Evolutionary conservation across 1,140 invertebrate species (phyloP).

Genomic region (Atta colombica): DNA sequence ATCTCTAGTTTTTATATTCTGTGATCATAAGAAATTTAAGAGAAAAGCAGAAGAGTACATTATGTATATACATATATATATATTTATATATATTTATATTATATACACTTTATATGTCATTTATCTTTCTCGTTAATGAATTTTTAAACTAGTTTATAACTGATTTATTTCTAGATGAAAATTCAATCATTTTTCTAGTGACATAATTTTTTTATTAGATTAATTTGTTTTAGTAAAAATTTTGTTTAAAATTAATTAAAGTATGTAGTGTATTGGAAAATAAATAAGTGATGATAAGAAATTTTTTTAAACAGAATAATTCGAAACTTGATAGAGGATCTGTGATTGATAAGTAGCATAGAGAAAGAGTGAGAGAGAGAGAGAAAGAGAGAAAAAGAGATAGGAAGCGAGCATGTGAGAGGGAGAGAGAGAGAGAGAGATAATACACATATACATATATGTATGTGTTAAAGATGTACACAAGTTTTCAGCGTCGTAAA

Average conservation of each 20-base stretch:
- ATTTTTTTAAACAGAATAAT: not conserved
- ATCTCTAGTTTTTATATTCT: conserved; percentile 75
- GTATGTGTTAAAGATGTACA: conserved; percentile 13
- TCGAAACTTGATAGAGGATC: not conserved
- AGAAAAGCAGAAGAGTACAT: conserved; percentile 25
- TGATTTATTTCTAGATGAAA: not conserved
- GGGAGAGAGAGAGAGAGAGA: not conserved
- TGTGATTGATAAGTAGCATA: conserved; percentile 8
- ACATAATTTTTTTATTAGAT: not conserved
- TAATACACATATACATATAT: conserved; percentile 9
- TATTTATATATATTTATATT: not conserved
- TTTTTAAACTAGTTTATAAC: not conserved
- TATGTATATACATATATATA: not conserved
- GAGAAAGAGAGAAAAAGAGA: not conserved
- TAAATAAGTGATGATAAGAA: not conserved
- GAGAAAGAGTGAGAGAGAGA: not conserved
- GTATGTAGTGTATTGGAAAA: not conserved
- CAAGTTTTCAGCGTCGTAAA: conserved; percentile 2
- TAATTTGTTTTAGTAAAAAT: conserved; percentile 11
- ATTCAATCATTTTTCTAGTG: not conserved
- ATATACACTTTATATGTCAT: not conserved
- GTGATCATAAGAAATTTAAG: conserved; percentile 52
- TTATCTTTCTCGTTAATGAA: not conserved
- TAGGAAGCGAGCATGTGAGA: not conserved
- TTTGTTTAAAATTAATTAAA: not conserved